Base-by-base conservation (phyloP, 2,888 invertebrate genomes). In the Platypus cylindrus region DNA sequence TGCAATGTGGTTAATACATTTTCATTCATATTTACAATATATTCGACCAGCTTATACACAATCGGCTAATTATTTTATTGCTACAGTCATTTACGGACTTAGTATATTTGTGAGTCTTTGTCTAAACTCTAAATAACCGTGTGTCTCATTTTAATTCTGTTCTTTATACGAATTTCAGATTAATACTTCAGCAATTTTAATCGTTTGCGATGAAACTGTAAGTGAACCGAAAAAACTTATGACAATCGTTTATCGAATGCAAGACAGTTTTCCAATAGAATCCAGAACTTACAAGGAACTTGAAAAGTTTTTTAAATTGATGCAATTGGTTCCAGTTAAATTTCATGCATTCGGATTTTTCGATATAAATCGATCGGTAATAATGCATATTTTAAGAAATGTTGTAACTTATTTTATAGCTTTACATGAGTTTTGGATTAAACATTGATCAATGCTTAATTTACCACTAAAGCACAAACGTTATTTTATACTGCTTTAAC, bases 371-470 rank as follows among this genome's bases (percentile, higher is more conserved):
- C 14, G 35, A 20, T 35, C 35, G 2, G n/a, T 38, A 17, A 36
- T 41, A n/a, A 33, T 41, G 14, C 26, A 27, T 13, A 15, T 41
- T 5, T 17, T 41, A 7, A 38, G 41, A 8, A 38, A 34, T 27
- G 38, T 41, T 1, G 41, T 38, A 3, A 41, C 38, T 4, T 38
- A 41, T 23, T 41, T 41, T 13, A 38, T 41, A n/a, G 35, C 38
- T 7, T 17, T 32, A 9, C 38, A 41, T 17, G 35, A 35, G 14
- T 36, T 38, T 38, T 41, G 34, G 41, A 27, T 9, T 14, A 25
- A 9, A 5, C 5, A 25, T n/a, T n/a, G n/a, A n/a, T n/a, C n/a
- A n/a, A n/a, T n/a, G n/a, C n/a, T n/a, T n/a, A n/a, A n/a, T n/a
- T n/a, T n/a, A n/a, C n/a, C n/a, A n/a, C n/a, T n/a, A n/a, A n/a